These are phyloP conservation scores for Falcunculus frontatus DNA, from an alignment of 2,113 vertebrate species.

Conservation along the genomic window DNA sequence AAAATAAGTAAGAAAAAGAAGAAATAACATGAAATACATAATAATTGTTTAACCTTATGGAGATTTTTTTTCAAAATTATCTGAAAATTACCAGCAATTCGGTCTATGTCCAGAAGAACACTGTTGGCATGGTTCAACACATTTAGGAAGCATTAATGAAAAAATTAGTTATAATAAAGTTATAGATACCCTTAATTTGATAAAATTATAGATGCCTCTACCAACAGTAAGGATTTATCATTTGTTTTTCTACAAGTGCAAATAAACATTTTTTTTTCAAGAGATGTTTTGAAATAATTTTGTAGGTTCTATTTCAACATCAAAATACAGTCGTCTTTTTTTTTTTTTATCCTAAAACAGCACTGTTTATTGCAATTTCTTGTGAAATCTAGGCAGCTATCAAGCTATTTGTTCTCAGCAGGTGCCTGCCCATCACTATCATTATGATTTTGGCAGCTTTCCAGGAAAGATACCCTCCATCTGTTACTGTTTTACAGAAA, in stretches of 20 bases:
- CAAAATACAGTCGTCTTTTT: background rate
- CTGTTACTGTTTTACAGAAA: background rate
- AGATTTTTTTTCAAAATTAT: background rate
- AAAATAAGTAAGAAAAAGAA: background rate
- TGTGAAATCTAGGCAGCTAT: background rate
- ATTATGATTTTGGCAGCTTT: background rate
- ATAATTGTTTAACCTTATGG: background rate
- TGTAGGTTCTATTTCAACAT: background rate
- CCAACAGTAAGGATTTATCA: background rate
- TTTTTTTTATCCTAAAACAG: background rate
- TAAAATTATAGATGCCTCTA: background rate
- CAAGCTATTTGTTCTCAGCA: background rate
- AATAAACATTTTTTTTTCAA: background rate
- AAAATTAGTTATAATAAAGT: background rate
- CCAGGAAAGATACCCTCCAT: background rate
- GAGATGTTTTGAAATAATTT: background rate
- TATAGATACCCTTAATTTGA: background rate
- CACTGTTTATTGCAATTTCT: background rate
- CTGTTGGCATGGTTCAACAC: background rate
- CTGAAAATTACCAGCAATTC: constrained; percentile 1
- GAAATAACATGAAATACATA: background rate
- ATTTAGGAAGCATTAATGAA: background rate
- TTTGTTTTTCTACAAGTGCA: background rate
- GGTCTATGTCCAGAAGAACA: background rate
- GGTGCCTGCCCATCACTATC: background rate